Base-by-base conservation (phyloP, 2,797 vertebrate species). In the Nannoperca obscura region DNA sequence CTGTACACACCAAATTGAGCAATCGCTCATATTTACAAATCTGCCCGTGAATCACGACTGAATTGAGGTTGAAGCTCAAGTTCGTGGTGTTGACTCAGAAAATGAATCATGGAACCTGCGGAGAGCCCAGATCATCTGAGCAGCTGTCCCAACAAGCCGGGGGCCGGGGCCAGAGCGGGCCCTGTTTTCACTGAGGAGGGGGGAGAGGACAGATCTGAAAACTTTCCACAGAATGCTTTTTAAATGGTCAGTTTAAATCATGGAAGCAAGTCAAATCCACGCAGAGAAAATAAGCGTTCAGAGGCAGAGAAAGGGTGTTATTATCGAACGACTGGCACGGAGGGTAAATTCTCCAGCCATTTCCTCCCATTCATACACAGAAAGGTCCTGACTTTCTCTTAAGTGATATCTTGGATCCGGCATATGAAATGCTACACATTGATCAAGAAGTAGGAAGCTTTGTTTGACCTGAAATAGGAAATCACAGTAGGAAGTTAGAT, bases 121-220 rank as follows among this genome's bases (percentile, higher is more conserved):
- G 95, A 90, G 93, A 90, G 91, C 84, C 86, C 87, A 88, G 92
- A 94, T 93, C 90, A 88, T 94, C 82, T 68, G 86, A 93, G 94
- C 95, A 95, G 95, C 95, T 96, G 95, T 95, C 93, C 93, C 94
- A 96, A 95, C 91, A 95, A 88, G 89, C 91, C 30, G 74, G 86
- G 90, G 88, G 92, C 91, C 34, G 32, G 79, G 84, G 89, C 89
- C 91, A 83, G 81, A 89, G 81, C 78, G 50, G 91, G 83, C 85
- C 87, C 86, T 94, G 92, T 92, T 95, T 93, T 94, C 81, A 77
- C 70, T 76, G 76, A 52, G 78, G 80, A 34, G 52, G 55, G 55
- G 60, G 67, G 5, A 15, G 49, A 13, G 27, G 57, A 76, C 60
- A 55, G 71, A 80, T 76, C 76, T 86, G 64, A 88, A 80, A 85